These are phyloP conservation scores for Apomyelois bistriatella DNA, from an alignment of 2,888 invertebrate species.

Conservation along the genomic window DNA sequence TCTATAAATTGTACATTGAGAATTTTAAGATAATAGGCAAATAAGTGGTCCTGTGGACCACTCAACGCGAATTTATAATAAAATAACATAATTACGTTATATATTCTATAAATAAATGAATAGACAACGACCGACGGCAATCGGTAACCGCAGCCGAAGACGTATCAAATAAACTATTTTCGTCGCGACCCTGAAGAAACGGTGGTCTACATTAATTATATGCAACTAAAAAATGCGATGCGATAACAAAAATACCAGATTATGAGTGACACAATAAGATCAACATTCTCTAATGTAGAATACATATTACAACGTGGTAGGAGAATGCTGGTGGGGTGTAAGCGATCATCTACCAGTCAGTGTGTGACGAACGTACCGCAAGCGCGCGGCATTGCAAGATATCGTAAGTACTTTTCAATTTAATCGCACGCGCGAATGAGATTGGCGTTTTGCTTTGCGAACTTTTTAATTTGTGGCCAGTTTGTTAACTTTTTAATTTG, in stretches of 20 bases:
- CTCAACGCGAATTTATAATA: no score
- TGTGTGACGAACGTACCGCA: background rate
- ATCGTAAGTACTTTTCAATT: slow-evolving; percentile 1
- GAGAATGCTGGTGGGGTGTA: background rate
- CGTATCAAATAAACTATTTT: no score
- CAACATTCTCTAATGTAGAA: background rate
- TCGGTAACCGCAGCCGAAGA: no score
- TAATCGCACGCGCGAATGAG: background rate
- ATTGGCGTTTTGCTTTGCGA: slow-evolving; percentile 1
- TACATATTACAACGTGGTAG: background rate
- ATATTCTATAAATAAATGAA: no score
- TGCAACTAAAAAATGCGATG: background rate
- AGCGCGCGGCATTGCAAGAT: background rate
- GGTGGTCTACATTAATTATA: no score
- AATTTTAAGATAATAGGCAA: no score
- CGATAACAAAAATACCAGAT: background rate
- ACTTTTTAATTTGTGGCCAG: background rate
- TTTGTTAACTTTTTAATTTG: no score
- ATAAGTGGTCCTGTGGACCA: no score
- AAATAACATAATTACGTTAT: no score
- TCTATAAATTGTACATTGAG: no score
- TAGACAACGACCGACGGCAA: no score
- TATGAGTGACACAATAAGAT: background rate
- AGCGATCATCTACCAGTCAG: background rate
- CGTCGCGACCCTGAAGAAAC: no score